Evolutionary conservation across 2,113 vertebrate species (phyloP).

Genomic region (Lepus timidus): DNA sequence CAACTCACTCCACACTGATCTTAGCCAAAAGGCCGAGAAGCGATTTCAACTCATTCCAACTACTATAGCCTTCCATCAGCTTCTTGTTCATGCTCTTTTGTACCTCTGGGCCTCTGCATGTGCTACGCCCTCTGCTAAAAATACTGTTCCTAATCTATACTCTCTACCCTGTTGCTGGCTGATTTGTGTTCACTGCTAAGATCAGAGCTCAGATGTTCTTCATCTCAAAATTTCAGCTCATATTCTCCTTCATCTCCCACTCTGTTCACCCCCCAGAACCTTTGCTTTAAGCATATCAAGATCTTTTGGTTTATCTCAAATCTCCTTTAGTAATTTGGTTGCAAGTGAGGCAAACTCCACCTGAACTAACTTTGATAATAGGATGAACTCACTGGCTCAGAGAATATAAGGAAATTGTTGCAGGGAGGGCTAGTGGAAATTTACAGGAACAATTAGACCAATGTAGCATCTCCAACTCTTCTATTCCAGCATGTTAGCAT

Average conservation of each 20-base stretch:
- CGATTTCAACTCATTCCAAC: neutral
- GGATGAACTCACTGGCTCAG: neutral
- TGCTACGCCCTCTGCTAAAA: neutral
- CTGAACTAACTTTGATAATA: neutral
- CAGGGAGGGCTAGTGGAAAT: neutral
- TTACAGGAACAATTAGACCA: neutral
- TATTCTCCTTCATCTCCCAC: neutral
- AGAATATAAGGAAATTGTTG: neutral
- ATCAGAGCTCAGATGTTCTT: neutral
- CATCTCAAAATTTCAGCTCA: no score
- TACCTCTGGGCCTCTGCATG: neutral
- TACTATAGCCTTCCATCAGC: neutral
- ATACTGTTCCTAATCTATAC: neutral
- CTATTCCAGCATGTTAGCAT: neutral
- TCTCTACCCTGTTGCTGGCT: neutral
- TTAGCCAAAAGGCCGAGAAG: no score
- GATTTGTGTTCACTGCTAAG: neutral
- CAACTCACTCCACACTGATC: neutral
- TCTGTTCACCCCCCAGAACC: no score
- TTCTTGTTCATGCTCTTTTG: neutral
- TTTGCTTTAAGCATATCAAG: neutral
- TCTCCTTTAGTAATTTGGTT: conserved; percentile 15
- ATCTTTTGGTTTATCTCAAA: neutral
- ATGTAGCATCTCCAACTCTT: neutral
- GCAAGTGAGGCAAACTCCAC: neutral